A percentile compares a stretch with the other conserved stretches of the same genome.
phyloP scores from a whole-genome alignment of 2,113 vertebrate genomes.

The Aleadryas rufinucha region DNA sequence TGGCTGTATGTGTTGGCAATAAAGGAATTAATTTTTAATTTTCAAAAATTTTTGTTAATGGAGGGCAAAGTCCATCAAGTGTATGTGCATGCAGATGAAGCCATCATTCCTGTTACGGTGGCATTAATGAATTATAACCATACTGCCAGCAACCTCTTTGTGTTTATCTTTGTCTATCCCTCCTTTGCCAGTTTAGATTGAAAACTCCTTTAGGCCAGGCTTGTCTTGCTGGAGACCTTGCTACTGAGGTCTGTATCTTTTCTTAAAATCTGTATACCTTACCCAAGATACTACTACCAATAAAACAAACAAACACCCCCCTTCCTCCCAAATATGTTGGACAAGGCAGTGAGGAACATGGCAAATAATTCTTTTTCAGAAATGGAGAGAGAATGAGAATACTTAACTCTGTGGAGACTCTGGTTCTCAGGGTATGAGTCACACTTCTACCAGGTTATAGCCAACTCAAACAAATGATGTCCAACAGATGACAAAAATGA shows the following conservation, averaged over 20 bases:
- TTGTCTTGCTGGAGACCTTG: neutral
- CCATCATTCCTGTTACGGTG: neutral
- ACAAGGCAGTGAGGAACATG: neutral
- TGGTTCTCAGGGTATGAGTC: conserved; percentile 50
- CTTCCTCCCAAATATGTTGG: neutral
- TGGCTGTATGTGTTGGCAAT: neutral
- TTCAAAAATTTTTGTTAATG: neutral
- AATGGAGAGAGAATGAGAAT: neutral
- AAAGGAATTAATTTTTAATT: neutral
- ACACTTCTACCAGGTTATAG: conserved; percentile 3
- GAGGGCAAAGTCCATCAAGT: neutral
- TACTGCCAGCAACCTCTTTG: neutral
- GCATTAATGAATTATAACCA: neutral
- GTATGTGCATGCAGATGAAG: neutral
- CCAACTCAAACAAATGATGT: conserved; percentile 48
- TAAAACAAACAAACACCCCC: neutral
- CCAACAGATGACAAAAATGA: conserved; percentile 43
- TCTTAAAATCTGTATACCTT: neutral
- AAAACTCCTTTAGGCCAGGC: neutral
- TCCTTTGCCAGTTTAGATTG: neutral
- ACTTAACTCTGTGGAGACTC: neutral
- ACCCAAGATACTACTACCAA: neutral
- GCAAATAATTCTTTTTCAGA: neutral
- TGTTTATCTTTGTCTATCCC: neutral
- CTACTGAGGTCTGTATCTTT: neutral